These are phyloP conservation scores for Ochotona princeps DNA, from an alignment of 2,113 vertebrate genomes.

Conservation along the genomic window DNA sequence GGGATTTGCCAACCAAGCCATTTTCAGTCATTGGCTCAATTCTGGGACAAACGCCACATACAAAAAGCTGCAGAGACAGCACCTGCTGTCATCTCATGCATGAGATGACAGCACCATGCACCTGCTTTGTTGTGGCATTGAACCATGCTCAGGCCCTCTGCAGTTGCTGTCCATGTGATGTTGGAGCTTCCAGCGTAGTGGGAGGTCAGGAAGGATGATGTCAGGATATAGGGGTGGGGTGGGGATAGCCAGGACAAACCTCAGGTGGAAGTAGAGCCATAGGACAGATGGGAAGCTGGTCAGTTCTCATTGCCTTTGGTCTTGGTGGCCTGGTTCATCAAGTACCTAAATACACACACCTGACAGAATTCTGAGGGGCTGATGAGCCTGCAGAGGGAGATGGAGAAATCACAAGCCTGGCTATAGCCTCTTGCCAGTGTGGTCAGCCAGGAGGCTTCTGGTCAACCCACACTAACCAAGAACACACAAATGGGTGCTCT, in stretches of 20 bases:
- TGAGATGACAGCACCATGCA: background rate
- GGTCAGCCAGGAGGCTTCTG: too few species aligned
- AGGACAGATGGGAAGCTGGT: background rate
- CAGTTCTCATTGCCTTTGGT: background rate
- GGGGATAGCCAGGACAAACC: background rate
- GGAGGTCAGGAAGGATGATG: background rate
- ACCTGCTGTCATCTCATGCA: too few species aligned
- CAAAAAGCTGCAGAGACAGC: background rate
- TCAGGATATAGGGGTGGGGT: too few species aligned
- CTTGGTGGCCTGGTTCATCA: background rate
- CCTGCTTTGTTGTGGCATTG: background rate
- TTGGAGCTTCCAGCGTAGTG: background rate
- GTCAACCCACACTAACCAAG: background rate
- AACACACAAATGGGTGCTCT: background rate
- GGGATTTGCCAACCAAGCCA: conserved; percentile 29
- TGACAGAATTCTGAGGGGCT: background rate
- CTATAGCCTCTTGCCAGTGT: background rate
- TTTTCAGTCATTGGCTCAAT: conserved; percentile 54
- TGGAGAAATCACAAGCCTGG: background rate
- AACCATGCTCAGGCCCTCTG: background rate
- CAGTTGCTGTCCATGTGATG: background rate
- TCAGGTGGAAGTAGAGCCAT: background rate
- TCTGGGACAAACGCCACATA: background rate
- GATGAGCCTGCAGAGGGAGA: background rate
- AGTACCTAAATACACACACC: background rate